phyloP scores from a whole-genome alignment of 2,797 vertebrate genomes.

The Moxostoma hubbsi region DNA sequence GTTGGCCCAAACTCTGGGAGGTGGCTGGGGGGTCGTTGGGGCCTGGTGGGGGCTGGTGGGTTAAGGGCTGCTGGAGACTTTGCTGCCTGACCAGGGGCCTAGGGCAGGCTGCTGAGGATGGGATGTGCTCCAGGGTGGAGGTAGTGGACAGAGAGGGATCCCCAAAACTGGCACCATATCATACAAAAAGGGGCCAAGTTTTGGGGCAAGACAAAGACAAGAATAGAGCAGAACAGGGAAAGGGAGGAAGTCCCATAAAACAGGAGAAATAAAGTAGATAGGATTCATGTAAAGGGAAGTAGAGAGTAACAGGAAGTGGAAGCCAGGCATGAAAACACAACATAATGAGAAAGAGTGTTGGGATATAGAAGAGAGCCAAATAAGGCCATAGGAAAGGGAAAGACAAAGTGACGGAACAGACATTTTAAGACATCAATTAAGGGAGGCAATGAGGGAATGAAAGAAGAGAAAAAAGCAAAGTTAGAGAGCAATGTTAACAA shows the following conservation, averaged over 20 bases:
- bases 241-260: slow-evolving; percentile 30
- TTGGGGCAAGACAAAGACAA: slow-evolving; percentile 61
- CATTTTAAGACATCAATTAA: slow-evolving; percentile 37
- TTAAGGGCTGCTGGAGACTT: slow-evolving; percentile 97
- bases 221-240: slow-evolving; percentile 14
- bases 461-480: slow-evolving; percentile 51
- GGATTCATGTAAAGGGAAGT: slow-evolving; percentile 21
- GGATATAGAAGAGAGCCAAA: slow-evolving; percentile 22
- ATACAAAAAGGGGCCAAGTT: slow-evolving; percentile 70
- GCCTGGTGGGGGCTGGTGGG: slow-evolving; percentile 90
- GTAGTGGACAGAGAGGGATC: slow-evolving; percentile 91
- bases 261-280: slow-evolving; percentile 40
- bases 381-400: slow-evolving; percentile 8
- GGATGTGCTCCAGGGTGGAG: slow-evolving; percentile 98
- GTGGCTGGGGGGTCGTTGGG: slow-evolving; percentile 93
- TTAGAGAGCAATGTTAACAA: slow-evolving; percentile 46
- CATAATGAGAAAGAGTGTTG: slow-evolving; percentile 8
- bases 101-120: slow-evolving; percentile 90
- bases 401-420: slow-evolving; percentile 48
- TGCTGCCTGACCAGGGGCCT: slow-evolving; percentile 95
- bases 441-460: slow-evolving; percentile 45
- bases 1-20: slow-evolving; percentile 96
- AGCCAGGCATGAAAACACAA: slow-evolving; percentile 14
- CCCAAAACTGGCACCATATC: slow-evolving; percentile 72
- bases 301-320: slow-evolving; percentile 13